Percentiles rank a stretch among this genome's conserved stretches.
phyloP scores from a whole-genome alignment of 2,113 vertebrate genomes.

The Malurus alboscapulatus region DNA sequence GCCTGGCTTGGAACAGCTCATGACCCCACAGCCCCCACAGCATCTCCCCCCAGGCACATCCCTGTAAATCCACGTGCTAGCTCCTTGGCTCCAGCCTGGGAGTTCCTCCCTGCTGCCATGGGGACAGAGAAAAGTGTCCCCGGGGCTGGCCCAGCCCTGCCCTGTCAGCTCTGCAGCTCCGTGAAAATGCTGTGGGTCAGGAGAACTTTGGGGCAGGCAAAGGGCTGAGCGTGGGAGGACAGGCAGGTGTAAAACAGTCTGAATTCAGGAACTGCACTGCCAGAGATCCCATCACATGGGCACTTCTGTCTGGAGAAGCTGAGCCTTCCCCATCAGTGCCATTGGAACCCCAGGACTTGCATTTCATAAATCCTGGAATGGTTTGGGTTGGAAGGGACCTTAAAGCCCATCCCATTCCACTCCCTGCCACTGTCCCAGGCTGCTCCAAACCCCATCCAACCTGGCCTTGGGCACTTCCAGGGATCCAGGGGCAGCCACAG shows the following conservation, averaged over 20 bases:
- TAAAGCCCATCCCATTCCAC: neutral
- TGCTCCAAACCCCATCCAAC: neutral
- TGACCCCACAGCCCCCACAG: too few relatives aligned
- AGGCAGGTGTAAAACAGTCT: neutral
- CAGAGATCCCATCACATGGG: neutral
- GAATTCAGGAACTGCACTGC: fast-evolving
- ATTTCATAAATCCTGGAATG: fast-evolving
- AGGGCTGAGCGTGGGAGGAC: neutral
- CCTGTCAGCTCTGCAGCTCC: neutral
- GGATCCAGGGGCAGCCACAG: neutral
- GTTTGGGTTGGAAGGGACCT: too few relatives aligned
- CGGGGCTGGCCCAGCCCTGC: neutral
- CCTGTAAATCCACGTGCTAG: neutral
- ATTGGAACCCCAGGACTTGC: fast-evolving
- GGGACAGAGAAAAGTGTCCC: neutral
- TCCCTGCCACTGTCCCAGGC: neutral
- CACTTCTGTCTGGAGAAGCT: fast-evolving
- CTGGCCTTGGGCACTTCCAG: neutral
- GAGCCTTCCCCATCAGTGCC: neutral
- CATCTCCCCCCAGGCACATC: fast-evolving
- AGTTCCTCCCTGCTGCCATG: neutral
- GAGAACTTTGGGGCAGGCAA: neutral
- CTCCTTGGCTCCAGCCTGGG: fast-evolving
- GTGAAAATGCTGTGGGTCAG: fast-evolving
- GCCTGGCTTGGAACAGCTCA: neutral